These are phyloP conservation scores for Malurus melanocephalus DNA, from an alignment of 2,113 vertebrate species.

Conservation along the genomic window DNA sequence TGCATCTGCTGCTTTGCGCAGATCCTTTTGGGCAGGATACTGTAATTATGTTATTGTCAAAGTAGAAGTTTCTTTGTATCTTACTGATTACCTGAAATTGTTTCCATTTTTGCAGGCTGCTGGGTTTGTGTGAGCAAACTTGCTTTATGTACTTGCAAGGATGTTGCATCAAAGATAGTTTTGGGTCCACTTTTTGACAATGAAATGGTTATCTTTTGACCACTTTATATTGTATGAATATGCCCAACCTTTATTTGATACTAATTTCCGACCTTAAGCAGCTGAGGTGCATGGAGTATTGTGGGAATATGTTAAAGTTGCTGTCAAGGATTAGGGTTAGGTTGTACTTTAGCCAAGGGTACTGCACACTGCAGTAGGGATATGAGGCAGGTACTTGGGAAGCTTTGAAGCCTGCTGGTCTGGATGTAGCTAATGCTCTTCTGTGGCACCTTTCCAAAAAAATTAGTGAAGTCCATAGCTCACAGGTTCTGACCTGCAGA, in stretches of 20 bases:
- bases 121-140: neutral
- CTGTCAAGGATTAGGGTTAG: neutral
- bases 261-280: neutral
- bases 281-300: neutral
- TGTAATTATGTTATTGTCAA: neutral
- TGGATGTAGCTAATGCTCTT: neutral
- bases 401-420: neutral
- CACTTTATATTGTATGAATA: neutral
- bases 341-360: neutral
- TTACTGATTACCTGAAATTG: neutral
- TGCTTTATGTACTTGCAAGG: neutral
- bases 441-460: neutral
- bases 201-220: neutral
- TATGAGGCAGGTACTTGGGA: neutral
- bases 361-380: neutral
- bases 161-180: neutral
- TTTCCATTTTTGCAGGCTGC: neutral
- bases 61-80: neutral
- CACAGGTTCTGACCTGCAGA: neutral
- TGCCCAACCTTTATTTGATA: neutral
- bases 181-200: neutral
- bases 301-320: neutral
- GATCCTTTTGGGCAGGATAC: neutral
- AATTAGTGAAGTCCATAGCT: neutral
- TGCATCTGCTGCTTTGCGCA: neutral